Evolutionary conservation across 2,888 invertebrate genomes (phyloP), one percentile per base, ranked within the genome.

Genomic region (Torymus aiolomorphi): DNA sequence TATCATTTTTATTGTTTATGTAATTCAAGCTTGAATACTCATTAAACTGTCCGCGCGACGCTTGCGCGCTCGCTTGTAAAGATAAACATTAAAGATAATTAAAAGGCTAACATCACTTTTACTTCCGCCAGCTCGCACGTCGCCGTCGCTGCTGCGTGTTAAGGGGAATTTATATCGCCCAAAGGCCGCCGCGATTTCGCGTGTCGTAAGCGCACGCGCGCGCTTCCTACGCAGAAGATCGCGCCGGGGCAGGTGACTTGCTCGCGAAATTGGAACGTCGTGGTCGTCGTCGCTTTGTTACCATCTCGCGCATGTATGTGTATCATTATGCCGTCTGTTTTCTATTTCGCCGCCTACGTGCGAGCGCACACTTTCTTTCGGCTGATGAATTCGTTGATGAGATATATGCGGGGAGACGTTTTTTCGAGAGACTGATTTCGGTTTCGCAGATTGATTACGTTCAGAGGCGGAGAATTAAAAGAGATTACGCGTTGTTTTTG

Each of bases 101-200:
- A 42, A 42, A 42, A 42, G 42, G 8, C 42, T 42, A 42, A 42
- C 42, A 42, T n/a, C 74, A 67, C 65, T 65, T 57, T 74, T 49
- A 74, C 66, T 74, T 74, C 65, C 73, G 51, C 14, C 18, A 51
- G 3, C 1, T n/a, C 1, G 18, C 24, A 20, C 18, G 11, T 14
- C 13, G 24, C 12, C 51, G n/a, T n/a, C n/a, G 51, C 18, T 13
- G 20, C 54, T 2, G 11, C 42, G 56, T 31, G 31, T 52, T 49
- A 57, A 65, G 14, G 54, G 54, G 59, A 66, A 78, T 78, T 78
- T 78, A 73, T 73, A 67, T 78, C 72, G 24, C 24, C 52, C 72
- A 78, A 78, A 78, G 67, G 54, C 54, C n/a, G 72, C 59, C 63
- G 69, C 65, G 71, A 71, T 71, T 77, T 71, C 71, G 54, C 69